A percentile compares a stretch with the other conserved stretches of the same genome.
Conservation (phyloP, 2,797 vertebrate genomes). For the Mormyrops attenuatus region DNA sequence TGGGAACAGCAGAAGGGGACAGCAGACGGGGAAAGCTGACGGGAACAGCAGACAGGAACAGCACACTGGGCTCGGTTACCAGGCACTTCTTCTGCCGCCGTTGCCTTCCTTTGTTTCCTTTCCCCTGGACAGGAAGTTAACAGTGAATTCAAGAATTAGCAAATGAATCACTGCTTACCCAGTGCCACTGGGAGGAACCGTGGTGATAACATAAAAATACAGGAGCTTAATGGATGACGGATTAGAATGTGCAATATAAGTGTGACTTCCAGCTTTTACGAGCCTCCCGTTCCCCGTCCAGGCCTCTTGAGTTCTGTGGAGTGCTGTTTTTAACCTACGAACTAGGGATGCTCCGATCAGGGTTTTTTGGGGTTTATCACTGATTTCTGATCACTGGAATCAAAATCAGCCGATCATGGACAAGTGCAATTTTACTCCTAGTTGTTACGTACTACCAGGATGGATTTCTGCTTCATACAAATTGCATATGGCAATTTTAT, state of each 20-base stretch:
- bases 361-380: background rate
- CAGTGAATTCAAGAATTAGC: slow-evolving; percentile 29
- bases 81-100: slow-evolving; percentile 67
- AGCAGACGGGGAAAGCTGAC: background rate
- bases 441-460: background rate
- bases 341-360: background rate
- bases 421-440: background rate
- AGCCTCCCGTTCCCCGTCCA: background rate
- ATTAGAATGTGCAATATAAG: background rate
- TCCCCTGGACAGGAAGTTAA: slow-evolving; percentile 68
- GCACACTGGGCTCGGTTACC: slow-evolving; percentile 53
- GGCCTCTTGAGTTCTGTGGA: background rate
- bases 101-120: slow-evolving; percentile 71
- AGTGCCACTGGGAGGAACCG: background rate
- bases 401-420: background rate
- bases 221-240: background rate
- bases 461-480: background rate
- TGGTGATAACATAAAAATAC: background rate
- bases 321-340: background rate
- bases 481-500: background rate
- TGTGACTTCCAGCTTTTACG: background rate
- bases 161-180: background rate
- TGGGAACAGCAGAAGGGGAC: background rate
- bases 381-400: background rate
- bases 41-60: background rate